phyloP scores from a whole-genome alignment of 2,113 vertebrate genomes.

The Paedocypris sp. region DNA sequence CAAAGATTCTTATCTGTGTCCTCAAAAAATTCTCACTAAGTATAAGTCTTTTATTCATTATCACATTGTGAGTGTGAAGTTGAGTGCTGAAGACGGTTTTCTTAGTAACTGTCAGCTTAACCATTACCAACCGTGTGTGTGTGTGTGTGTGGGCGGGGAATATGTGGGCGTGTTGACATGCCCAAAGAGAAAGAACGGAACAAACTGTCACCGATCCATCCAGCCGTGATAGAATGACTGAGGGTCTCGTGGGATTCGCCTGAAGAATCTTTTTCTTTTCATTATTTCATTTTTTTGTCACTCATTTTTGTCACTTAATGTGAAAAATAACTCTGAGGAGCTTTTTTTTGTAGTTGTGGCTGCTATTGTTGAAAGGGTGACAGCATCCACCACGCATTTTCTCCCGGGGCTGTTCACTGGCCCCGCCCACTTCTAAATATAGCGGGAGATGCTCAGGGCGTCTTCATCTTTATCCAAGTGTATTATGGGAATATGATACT shows the following conservation, averaged over 20 bases:
- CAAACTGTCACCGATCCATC: no score
- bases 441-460: constrained; percentile 21
- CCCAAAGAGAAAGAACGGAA: no score
- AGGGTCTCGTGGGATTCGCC: no score
- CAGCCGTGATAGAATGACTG: no score
- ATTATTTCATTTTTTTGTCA: neutral
- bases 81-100: constrained; percentile 3
- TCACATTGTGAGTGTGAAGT: neutral
- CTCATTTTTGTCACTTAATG: constrained; percentile 1
- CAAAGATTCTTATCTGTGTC: no score
- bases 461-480: no score
- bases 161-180: constrained; percentile 16
- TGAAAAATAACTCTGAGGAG: neutral
- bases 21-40: no score
- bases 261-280: neutral
- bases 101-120: constrained; percentile 20
- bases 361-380: neutral
- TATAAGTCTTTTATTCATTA: no score
- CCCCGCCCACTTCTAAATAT: constrained; percentile 24
- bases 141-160: neutral
- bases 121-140: constrained; percentile 6
- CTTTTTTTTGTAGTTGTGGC: constrained; percentile 1
- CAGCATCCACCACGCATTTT: constrained; percentile 12
- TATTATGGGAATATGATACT: no score
- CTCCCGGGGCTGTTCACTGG: constrained; percentile 18